Evolutionary conservation across 2,113 vertebrate species (phyloP).

Genomic region (Thamnaconus septentrionalis): DNA sequence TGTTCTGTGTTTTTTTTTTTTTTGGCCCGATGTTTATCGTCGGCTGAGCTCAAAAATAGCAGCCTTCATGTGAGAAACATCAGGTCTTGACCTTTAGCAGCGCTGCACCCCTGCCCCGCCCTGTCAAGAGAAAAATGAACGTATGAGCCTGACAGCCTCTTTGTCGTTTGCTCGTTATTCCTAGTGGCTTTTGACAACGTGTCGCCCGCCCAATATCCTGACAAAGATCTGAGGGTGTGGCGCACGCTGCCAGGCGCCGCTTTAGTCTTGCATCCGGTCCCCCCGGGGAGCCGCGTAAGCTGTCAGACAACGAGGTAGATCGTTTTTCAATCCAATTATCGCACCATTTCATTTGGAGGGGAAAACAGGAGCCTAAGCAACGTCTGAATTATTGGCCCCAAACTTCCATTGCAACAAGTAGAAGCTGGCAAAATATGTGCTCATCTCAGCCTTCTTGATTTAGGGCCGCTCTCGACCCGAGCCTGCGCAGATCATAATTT

Average conservation of each 20-base stretch:
- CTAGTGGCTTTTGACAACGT: not conserved
- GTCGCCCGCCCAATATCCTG: slow-evolving; percentile 5
- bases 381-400: not conserved
- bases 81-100: not conserved
- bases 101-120: not conserved
- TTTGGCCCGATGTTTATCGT: not conserved
- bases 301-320: slow-evolving; percentile 4
- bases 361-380: not conserved
- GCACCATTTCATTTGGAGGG: not conserved
- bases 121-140: slow-evolving; percentile 1
- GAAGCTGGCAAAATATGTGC: too few species aligned
- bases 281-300: slow-evolving; percentile 1
- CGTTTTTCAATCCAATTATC: slow-evolving; percentile 9
- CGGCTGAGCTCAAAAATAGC: slow-evolving; percentile 2
- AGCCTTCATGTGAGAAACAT: not conserved
- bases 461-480: too few species aligned
- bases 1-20: too few species aligned
- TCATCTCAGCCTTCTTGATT: too few species aligned
- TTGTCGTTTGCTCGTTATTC: slow-evolving; percentile 8
- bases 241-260: not conserved
- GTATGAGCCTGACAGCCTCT: not conserved
- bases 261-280: slow-evolving; percentile 10
- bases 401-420: too few species aligned
- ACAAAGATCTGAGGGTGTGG: slow-evolving; percentile 8
- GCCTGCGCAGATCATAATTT: too few species aligned